phyloP scores from a whole-genome alignment of 2,888 invertebrate genomes.

The Sylvicola cinctus region DNA sequence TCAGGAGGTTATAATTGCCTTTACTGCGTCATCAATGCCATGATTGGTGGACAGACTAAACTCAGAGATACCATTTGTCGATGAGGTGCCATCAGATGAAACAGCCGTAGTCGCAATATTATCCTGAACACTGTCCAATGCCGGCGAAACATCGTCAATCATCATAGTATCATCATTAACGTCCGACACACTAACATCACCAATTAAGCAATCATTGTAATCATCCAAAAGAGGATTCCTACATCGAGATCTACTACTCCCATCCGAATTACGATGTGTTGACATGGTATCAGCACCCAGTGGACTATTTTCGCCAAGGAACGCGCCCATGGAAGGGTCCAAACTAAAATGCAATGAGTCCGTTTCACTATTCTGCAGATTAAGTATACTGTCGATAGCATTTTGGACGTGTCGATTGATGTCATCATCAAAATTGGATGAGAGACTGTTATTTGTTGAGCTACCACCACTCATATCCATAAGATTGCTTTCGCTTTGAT shows the following conservation, averaged over 20 bases:
- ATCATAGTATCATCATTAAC: neutral
- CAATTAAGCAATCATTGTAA: conserved; percentile 21
- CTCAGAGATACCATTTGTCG: neutral
- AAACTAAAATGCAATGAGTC: conserved; percentile 23
- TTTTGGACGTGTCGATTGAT: conserved; percentile 56
- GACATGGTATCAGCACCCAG: conserved; percentile 12
- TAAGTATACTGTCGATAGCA: conserved; percentile 59
- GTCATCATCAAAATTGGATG: conserved; percentile 33
- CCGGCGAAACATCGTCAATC: conserved; percentile 13
- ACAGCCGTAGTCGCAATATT: conserved; percentile 7
- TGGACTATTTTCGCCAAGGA: conserved; percentile 22
- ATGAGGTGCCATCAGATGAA: conserved; percentile 9
- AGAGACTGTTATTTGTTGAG: conserved; percentile 10
- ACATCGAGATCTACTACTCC: conserved; percentile 10
- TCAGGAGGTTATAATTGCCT: conserved; percentile 31
- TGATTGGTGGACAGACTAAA: conserved; percentile 7
- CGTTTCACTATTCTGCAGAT: conserved; percentile 34
- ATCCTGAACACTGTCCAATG: too few relatives aligned
- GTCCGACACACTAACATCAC: conserved; percentile 1
- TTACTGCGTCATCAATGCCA: conserved; percentile 29
- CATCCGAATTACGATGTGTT: conserved; percentile 8
- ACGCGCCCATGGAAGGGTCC: conserved; percentile 22
- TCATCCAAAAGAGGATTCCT: conserved; percentile 14
- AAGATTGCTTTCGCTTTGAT: conserved; percentile 5
- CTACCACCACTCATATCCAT: conserved; percentile 8